Percentiles rank a stretch among this genome's conserved stretches.
Evolutionary conservation across 2,113 vertebrate genomes (phyloP).

Genomic region (Eclectus roratus): DNA sequence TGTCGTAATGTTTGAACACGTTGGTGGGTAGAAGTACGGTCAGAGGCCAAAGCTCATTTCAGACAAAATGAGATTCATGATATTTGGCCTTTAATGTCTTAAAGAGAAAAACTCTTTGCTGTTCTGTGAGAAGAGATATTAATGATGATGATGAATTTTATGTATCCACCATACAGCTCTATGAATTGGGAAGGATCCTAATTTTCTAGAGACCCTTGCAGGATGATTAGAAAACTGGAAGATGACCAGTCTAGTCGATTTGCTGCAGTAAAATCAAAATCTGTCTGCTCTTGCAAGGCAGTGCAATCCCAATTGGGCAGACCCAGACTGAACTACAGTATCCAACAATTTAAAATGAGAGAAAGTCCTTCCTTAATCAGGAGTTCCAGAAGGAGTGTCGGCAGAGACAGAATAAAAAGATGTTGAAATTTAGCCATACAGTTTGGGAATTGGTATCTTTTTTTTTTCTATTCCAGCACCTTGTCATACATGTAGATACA

Average conservation of each 20-base stretch:
- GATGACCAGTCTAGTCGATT: not conserved
- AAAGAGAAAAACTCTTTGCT: not conserved
- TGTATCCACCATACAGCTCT: not conserved
- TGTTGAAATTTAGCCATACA: not conserved
- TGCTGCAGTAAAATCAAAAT: not conserved
- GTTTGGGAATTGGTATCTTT: not conserved
- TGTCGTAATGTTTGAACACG: not conserved
- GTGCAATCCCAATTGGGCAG: not conserved
- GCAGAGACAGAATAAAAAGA: not conserved
- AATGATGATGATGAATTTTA: not conserved
- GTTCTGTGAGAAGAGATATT: not conserved
- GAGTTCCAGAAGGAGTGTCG: not conserved
- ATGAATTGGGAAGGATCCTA: not conserved
- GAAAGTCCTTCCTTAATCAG: not conserved
- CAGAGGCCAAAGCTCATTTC: not conserved
- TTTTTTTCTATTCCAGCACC: not conserved
- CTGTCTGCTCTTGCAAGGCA: not conserved
- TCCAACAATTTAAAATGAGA: not conserved
- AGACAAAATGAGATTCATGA: not conserved
- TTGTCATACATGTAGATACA: not conserved
- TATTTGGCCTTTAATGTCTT: not conserved
- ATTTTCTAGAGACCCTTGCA: not conserved
- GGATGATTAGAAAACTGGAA: not conserved
- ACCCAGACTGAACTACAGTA: not conserved
- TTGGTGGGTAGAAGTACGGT: not conserved